Evolutionary conservation across 2,113 vertebrate species (phyloP).

Genomic region (Colinus virginianus): DNA sequence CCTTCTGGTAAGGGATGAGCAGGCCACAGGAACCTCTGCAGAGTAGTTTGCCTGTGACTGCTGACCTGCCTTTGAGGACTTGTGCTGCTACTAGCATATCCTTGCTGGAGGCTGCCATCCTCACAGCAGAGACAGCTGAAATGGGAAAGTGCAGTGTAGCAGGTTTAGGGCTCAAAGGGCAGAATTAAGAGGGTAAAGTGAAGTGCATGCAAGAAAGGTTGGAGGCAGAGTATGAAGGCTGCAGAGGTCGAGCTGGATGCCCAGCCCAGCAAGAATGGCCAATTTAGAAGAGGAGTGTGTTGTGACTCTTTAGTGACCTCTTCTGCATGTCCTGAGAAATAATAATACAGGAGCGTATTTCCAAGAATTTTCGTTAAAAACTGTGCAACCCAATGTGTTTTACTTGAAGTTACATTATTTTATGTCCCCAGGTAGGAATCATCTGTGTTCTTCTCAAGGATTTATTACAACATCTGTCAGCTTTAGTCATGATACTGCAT

Average conservation of each 20-base stretch:
- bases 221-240: background rate
- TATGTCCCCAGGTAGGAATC: background rate
- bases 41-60: background rate
- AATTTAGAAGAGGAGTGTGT: background rate
- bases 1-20: too few relatives aligned
- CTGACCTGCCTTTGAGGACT: background rate
- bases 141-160: background rate
- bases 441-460: background rate
- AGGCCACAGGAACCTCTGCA: too few relatives aligned
- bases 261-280: background rate
- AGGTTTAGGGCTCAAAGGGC: background rate
- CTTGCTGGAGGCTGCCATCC: background rate
- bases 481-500: background rate
- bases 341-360: background rate
- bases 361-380: background rate
- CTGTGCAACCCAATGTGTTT: background rate
- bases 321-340: background rate
- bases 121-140: accelerated
- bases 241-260: background rate
- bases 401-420: background rate
- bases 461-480: background rate
- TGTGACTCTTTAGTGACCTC: background rate
- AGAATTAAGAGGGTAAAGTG: background rate
- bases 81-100: background rate
- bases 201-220: background rate